These are phyloP conservation scores for Diadegma fenestrale DNA, from an alignment of 2,888 invertebrate genomes.

Conservation along the genomic window DNA sequence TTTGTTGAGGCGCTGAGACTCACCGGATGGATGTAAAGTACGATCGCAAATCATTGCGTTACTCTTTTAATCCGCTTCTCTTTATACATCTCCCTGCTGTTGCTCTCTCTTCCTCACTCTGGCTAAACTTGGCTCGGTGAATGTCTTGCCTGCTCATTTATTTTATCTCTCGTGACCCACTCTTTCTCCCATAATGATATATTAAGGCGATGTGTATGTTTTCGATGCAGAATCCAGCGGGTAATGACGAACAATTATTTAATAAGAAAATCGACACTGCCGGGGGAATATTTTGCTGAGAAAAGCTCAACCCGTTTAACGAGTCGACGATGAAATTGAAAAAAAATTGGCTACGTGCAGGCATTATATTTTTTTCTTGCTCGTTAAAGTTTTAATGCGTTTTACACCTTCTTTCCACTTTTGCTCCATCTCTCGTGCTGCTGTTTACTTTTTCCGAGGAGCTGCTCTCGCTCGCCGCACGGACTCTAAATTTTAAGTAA, in stretches of 20 bases:
- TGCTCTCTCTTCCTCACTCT: constrained; percentile 10
- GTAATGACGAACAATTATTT: constrained; percentile 44
- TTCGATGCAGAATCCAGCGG: constrained; percentile 49
- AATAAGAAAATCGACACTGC: constrained; percentile 23
- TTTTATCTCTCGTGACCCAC: constrained; percentile 58
- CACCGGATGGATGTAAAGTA: constrained; percentile 62
- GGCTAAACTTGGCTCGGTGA: constrained; percentile 56
- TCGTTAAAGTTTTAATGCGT: constrained; percentile 27
- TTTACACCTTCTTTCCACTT: neutral
- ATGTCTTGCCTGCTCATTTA: constrained; percentile 48
- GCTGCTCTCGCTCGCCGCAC: neutral
- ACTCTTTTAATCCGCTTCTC: constrained; percentile 10
- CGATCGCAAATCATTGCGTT: constrained; percentile 58
- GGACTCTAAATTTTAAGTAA: constrained; percentile 11
- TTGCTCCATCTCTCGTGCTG: neutral
- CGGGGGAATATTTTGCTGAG: neutral
- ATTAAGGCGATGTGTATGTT: constrained; percentile 36
- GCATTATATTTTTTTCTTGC: constrained; percentile 12
- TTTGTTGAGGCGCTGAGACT: constrained; percentile 43
- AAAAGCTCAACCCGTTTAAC: constrained; percentile 13
- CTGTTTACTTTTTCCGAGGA: constrained; percentile 3
- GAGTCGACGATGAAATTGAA: constrained; percentile 18
- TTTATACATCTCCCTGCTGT: constrained; percentile 8
- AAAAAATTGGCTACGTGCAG: neutral
- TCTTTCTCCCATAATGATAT: constrained; percentile 55